Evolutionary conservation across 2,888 invertebrate genomes (phyloP), one percentile per base, ranked within the genome.

Genomic region (Dasypogon diadema): DNA sequence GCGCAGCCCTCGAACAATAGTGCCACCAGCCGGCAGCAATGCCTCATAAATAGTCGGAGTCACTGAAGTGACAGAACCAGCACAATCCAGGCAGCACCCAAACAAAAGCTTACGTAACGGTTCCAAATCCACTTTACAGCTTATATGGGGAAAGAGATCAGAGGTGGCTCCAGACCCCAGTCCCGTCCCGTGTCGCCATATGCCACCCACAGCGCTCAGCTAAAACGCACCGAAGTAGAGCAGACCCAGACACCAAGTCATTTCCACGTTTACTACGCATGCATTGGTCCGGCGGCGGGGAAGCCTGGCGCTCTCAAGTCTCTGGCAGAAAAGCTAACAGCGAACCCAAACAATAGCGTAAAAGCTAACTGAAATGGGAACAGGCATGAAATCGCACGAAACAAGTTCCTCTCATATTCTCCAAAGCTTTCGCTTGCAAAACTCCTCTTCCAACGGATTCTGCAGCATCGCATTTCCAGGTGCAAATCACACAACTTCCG

Each of bases 31-130:
- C 48, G 48, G 22, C 30, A 63, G 70, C 76, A 68, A 74, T 46
- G 74, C 58, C 75, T 77, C 77, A 75, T 77, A 77, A 77, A 76
- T 76, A 75, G 77, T 30, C 34, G 34, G n/a, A 70, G 70, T 70
- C 74, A 70, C 60, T 55, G 37, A 77, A 75, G 55, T 77, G 77
- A 77, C 77, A 77, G 74, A 63, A 55, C 65, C 77, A 75, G 68
- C 75, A 22, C 37, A 73, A 56, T 73, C 56, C 73, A 26, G 34
- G 51, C 37, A 56, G 46, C 37, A 77, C 77, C 77, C 75, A 77
- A 77, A 77, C 77, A 77, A 77, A 77, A 77, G 75, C 75, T 77
- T 75, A 77, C 56, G 74, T 77, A 77, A 77, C 54, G 46, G 55
- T 54, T 68, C 75, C 26, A 74, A 75, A 77, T 77, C 74, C 68